Base-by-base conservation (phyloP, 53 echinoderm and acorn worm genomes). In the Mesocentrotus franciscanus region DNA sequence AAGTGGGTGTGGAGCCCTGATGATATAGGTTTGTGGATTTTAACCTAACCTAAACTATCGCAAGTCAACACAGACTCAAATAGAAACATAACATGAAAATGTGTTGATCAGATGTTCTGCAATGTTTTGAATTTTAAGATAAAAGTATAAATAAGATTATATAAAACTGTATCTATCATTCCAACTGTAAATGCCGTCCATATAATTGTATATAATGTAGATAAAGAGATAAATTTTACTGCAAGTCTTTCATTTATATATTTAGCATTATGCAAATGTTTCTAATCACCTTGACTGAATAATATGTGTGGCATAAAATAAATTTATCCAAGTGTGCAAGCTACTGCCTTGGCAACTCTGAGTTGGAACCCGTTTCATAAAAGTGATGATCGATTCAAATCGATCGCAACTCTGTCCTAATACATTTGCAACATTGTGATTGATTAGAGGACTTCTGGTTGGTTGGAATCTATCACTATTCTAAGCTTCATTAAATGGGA, bases 181-280 rank as follows among this genome's bases (percentile, higher is more conserved):
- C 87, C 57, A 87, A n/a, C 18, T 55, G 87, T 0, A 81, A 81
- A 87, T 58, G 29, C 87, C 87, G 58, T 87, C 87, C 87, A 57
- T 36, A 4, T 56, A 57, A 27, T 87, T 87, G 58, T 87, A 87
- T 57, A 87, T 58, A 58, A n/a, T 87, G 87, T 87, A 87, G 29
- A 87, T 87, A 87, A 57, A 87, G 29, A 57, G 27, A 87, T 58
- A 58, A 55, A 84, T 84, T 84, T 55, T 84, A 84, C 84, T 84
- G 84, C 39, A 55, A 84, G 87, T 87, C 87, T 87, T 87, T 87
- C 87, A 87, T 87, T 57, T 58, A 87, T 87, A 58, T 58, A 59
- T 87, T 49, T 87, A 58, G 59, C n/a, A 57, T 87, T 87, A 87
- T 87, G 58, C 57, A 87, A 58, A 87, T 56, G 87, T 87, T 27